Conservation (phyloP, 2,888 invertebrate genomes). For the Nematopogon swammerdamellus region DNA sequence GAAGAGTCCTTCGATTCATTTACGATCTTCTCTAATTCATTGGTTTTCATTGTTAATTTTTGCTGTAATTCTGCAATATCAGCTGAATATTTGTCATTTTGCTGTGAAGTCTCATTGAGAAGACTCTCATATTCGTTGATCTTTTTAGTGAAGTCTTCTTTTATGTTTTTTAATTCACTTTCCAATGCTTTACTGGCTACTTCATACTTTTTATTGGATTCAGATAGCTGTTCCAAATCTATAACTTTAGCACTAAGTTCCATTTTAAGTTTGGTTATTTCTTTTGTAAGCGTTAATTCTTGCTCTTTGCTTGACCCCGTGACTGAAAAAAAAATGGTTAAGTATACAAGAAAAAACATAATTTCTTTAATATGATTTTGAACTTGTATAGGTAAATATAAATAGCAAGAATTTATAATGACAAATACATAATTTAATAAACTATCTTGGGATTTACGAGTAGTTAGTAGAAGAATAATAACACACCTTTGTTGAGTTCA, state of each 20-base stretch:
- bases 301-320: slow-evolving; percentile 44
- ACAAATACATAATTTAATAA: slow-evolving; percentile 1
- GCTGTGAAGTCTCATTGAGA: slow-evolving; percentile 37
- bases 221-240: slow-evolving; percentile 50
- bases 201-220: slow-evolving; percentile 39
- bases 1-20: slow-evolving; percentile 32
- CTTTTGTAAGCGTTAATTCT: slow-evolving; percentile 46
- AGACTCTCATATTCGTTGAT: slow-evolving; percentile 46
- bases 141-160: slow-evolving; percentile 37
- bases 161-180: slow-evolving; percentile 33
- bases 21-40: slow-evolving; percentile 36
- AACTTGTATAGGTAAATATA: no score
- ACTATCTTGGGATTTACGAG: not conserved
- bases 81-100: slow-evolving; percentile 37
- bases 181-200: slow-evolving; percentile 29
- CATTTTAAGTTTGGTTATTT: slow-evolving; percentile 51
- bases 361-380: no score
- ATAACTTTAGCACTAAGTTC: slow-evolving; percentile 53
- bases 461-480: no score
- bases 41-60: slow-evolving; percentile 32
- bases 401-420: not conserved
- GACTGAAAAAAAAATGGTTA: slow-evolving; percentile 24
- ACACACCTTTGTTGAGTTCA: slow-evolving; percentile 47
- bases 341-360: no score
- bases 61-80: slow-evolving; percentile 41